Percentiles rank a stretch among this genome's conserved stretches.
Conservation (phyloP, 2,113 vertebrate genomes). For the Orthochromis malagaraziensis region DNA sequence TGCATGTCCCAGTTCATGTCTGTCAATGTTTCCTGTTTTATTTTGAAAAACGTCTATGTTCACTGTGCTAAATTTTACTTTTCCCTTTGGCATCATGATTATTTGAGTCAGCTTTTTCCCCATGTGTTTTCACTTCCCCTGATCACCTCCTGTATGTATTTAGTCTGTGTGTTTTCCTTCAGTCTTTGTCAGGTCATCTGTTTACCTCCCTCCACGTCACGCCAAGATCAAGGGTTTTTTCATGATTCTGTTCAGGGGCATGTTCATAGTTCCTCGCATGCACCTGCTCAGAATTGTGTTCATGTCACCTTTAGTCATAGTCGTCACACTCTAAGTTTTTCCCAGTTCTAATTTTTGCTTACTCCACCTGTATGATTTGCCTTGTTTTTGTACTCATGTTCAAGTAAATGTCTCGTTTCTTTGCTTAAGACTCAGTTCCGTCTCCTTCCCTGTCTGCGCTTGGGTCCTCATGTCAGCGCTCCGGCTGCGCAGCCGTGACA, state of each 20-base stretch:
- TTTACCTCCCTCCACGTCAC: fast-evolving
- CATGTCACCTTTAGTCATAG: background rate
- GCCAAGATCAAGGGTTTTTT: background rate
- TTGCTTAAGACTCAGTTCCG: background rate
- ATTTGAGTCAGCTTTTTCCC: background rate
- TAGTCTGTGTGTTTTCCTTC: background rate
- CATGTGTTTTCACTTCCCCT: background rate
- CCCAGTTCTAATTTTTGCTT: background rate
- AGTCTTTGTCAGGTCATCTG: background rate
- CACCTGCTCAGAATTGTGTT: background rate
- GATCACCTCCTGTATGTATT: background rate
- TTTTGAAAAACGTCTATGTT: background rate
- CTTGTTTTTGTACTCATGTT: background rate
- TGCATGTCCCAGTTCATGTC: background rate
- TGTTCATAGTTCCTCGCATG: background rate
- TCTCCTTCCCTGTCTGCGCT: background rate
- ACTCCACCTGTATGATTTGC: background rate
- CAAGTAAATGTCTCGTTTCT: background rate
- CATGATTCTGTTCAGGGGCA: background rate
- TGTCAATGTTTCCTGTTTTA: background rate
- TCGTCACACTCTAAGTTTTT: background rate
- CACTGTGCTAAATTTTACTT: background rate
- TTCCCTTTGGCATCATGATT: background rate
- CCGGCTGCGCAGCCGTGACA: background rate
- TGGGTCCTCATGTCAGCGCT: background rate